phyloP scores from a whole-genome alignment of 2,888 invertebrate species.

The Hypomecis punctinalis region DNA sequence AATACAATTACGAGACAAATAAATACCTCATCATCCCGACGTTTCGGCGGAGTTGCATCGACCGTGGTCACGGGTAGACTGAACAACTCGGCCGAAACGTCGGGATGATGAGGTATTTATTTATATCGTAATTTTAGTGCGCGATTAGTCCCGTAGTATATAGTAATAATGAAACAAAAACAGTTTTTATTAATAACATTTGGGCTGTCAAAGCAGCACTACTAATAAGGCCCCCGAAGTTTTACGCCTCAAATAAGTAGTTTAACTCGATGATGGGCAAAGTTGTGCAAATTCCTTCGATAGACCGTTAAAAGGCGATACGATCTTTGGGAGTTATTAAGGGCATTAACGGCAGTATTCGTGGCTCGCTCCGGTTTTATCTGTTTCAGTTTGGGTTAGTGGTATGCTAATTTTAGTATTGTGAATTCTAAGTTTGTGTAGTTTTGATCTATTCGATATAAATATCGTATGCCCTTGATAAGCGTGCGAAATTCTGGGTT shows the following conservation, averaged over 20 bases:
- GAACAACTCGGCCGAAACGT: too few species aligned
- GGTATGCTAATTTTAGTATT: conserved; percentile 15
- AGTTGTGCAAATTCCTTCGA: conserved; percentile 48
- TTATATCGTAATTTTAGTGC: too few species aligned
- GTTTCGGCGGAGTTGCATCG: too few species aligned
- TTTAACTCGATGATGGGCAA: conserved; percentile 54
- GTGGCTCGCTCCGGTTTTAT: conserved; percentile 43
- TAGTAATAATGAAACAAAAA: too few species aligned
- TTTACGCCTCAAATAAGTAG: conserved; percentile 72
- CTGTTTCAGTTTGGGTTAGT: conserved; percentile 17
- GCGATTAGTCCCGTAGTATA: too few species aligned
- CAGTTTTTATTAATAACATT: too few species aligned
- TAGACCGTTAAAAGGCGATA: conserved; percentile 53
- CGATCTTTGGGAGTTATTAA: conserved; percentile 40
- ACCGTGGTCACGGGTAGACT: too few species aligned
- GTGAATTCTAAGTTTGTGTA: conserved; percentile 13
- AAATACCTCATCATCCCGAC: too few species aligned
- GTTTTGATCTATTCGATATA: conserved; percentile 3
- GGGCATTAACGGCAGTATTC: conserved; percentile 36
- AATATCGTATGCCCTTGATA: too few species aligned
- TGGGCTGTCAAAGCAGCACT: neutral
- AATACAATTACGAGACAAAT: too few species aligned
- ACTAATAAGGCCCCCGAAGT: conserved; percentile 44
- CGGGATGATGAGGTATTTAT: too few species aligned
- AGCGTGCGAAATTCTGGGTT: too few species aligned